Evolutionary conservation across 53 echinoderm and acorn worm species (phyloP).

Genomic region (Echinarachnius parma): DNA sequence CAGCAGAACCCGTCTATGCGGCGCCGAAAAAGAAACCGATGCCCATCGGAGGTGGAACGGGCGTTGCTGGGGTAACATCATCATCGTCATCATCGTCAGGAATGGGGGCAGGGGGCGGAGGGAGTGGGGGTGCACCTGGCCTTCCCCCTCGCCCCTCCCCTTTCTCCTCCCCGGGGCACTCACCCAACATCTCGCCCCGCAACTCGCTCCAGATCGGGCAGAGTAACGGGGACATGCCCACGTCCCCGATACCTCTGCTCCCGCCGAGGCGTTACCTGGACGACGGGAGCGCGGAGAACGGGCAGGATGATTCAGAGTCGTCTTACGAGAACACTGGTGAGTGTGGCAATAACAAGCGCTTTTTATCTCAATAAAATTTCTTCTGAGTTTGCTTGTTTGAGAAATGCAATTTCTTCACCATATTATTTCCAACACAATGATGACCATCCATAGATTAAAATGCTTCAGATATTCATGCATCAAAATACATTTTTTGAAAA

Average conservation of each 20-base stretch:
- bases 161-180: constrained; percentile 40
- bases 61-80: neutral
- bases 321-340: constrained; percentile 30
- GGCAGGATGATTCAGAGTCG: neutral
- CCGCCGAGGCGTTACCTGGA: constrained; percentile 65
- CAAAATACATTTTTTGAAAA: no score
- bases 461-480: no score
- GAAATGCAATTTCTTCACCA: no score
- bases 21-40: constrained; percentile 50
- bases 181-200: constrained; percentile 52
- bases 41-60: neutral
- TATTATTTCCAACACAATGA: no score
- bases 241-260: constrained; percentile 45
- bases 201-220: constrained; percentile 30
- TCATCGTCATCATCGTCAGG: no score
- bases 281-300: constrained; percentile 17
- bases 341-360: neutral
- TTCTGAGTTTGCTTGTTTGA: no score
- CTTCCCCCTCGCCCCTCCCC: constrained; percentile 64
- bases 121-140: constrained; percentile 22
- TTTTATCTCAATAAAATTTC: no score
- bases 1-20: constrained; percentile 65
- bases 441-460: no score
- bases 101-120: constrained; percentile 3
- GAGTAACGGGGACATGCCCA: constrained; percentile 16